Percentiles rank a stretch among this genome's conserved stretches.
Evolutionary conservation across 2,888 invertebrate genomes (phyloP).

Genomic region (Drosophila mimetica): DNA sequence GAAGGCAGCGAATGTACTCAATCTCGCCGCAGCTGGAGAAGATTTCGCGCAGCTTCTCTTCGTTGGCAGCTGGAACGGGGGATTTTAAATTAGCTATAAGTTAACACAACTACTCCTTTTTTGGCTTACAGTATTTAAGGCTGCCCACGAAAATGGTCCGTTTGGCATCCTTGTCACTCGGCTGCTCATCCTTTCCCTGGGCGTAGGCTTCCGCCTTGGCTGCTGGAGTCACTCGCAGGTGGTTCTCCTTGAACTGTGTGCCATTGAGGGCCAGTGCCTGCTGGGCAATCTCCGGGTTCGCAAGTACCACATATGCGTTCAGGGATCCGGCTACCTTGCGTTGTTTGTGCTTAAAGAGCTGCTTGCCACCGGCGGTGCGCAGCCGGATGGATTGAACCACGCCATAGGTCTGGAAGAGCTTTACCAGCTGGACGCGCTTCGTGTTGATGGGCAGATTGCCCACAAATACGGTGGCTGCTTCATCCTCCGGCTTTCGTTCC

Average conservation of each 20-base stretch:
- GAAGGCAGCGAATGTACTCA: slow-evolving; percentile 82
- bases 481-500: slow-evolving; percentile 56
- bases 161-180: slow-evolving; percentile 65
- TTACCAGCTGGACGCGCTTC: slow-evolving; percentile 79
- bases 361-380: slow-evolving; percentile 80
- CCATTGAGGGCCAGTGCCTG: slow-evolving; percentile 81
- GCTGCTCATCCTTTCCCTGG: slow-evolving; percentile 13
- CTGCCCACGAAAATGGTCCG: slow-evolving; percentile 83
- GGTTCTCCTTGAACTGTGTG: slow-evolving; percentile 76
- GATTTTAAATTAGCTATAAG: not conserved
- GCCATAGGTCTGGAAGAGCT: slow-evolving; percentile 74
- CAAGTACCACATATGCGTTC: slow-evolving; percentile 82
- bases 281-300: slow-evolving; percentile 64
- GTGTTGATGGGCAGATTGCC: slow-evolving; percentile 83
- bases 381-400: slow-evolving; percentile 77
- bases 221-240: slow-evolving; percentile 79
- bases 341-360: slow-evolving; percentile 77
- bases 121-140: slow-evolving; percentile 81
- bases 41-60: slow-evolving; percentile 81
- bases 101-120: not conserved
- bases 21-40: slow-evolving; percentile 83
- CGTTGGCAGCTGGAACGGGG: slow-evolving; percentile 76
- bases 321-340: slow-evolving; percentile 75
- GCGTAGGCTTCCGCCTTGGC: slow-evolving; percentile 21
- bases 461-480: slow-evolving; percentile 81